Percentiles rank a stretch among this genome's conserved stretches.
Conservation (phyloP, 2,113 vertebrate genomes). For the Myotis yumanensis region DNA sequence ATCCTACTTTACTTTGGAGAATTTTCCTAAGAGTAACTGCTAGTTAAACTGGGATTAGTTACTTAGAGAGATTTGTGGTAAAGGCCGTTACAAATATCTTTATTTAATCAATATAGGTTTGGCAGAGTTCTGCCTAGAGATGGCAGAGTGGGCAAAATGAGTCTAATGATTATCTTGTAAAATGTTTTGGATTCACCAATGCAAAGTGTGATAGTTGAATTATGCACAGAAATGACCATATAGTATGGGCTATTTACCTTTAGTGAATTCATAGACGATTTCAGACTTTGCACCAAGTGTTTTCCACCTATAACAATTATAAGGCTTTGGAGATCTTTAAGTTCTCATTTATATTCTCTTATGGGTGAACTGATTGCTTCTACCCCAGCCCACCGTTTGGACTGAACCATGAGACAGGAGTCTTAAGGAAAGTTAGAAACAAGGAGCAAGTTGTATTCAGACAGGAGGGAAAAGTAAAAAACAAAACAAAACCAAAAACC, state of each 20-base stretch:
- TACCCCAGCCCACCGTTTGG: background rate
- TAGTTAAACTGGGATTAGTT: background rate
- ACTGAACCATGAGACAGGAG: background rate
- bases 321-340: background rate
- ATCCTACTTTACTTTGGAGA: background rate
- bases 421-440: background rate
- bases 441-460: background rate
- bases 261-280: background rate
- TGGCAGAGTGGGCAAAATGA: background rate
- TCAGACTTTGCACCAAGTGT: background rate
- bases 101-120: background rate
- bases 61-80: background rate
- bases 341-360: background rate
- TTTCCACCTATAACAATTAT: background rate
- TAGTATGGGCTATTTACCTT: background rate
- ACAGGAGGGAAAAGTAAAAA: background rate
- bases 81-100: background rate
- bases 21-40: background rate
- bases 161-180: background rate
- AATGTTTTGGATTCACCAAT: background rate
- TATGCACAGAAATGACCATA: background rate
- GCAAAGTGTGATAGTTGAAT: background rate
- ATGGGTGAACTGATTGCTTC: background rate
- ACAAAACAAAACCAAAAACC: background rate
- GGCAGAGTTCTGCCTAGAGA: background rate